These are phyloP conservation scores for Drosophila emarginata DNA, from an alignment of 2,888 invertebrate genomes.

Conservation along the genomic window DNA sequence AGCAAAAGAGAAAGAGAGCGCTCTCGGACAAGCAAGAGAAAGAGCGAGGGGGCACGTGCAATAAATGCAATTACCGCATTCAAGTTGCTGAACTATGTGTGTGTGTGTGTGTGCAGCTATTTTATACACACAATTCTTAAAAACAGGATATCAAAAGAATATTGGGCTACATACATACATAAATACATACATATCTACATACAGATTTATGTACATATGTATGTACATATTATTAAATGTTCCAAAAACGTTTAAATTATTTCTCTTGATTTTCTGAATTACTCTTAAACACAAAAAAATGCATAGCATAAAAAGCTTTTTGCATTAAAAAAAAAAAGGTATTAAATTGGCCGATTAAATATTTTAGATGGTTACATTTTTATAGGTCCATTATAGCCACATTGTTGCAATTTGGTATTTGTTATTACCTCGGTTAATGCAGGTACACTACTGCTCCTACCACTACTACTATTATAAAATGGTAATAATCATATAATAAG, in stretches of 20 bases:
- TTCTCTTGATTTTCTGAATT: too few relatives aligned
- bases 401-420: background rate
- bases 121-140: conserved; percentile 37
- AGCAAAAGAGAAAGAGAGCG: conserved; percentile 19
- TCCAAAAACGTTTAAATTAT: too few relatives aligned
- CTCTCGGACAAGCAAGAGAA: conserved; percentile 24
- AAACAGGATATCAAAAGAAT: conserved; percentile 22
- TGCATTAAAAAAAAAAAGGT: too few relatives aligned
- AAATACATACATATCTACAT: too few relatives aligned
- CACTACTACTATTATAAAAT: background rate
- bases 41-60: conserved; percentile 61
- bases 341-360: background rate
- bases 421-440: background rate
- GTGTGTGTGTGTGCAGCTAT: conserved; percentile 35
- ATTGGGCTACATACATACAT: background rate
- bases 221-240: too few relatives aligned
- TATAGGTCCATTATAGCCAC: background rate
- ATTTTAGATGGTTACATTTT: background rate
- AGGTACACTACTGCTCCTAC: background rate
- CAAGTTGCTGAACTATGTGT: conserved; percentile 39
- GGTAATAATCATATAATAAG: background rate
- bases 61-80: conserved; percentile 75
- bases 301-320: too few relatives aligned
- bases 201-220: too few relatives aligned
- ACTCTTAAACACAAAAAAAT: too few relatives aligned